Evolutionary conservation across 1,140 invertebrate genomes (phyloP), one percentile per base, ranked within the genome.

Genomic region (Drosophila santomea): DNA sequence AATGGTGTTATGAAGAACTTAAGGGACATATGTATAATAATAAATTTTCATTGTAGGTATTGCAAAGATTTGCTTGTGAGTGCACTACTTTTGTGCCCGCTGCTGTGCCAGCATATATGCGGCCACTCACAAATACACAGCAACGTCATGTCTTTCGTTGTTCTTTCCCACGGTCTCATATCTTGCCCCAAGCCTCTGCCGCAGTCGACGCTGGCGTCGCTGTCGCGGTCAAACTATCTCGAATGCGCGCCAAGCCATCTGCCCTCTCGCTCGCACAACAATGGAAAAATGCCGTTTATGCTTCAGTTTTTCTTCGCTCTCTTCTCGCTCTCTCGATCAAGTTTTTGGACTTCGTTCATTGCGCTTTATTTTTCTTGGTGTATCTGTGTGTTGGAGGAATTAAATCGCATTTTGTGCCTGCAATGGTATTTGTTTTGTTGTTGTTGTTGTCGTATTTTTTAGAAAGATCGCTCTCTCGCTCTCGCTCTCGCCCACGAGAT

Each of bases 111-210:
- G 41, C 45, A 74, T 56, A 39, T 50, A 54, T 66, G 20, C 74
- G 51, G 47, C 23, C 47, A 47, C 23, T 43, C 35, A 23, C 32
- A 35, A 39, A 36, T 7, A 59, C 36, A 88, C 54, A 83, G 73
- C 58, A 82, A 89, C 76, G 84, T 89, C 76, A 89, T 86, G 83
- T 90, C 85, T 91, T 91, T 91, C 75, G 86, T 84, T 91, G 88
- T 91, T 92, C 90, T 91, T 92, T 92, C 91, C 91, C 91, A 92
- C 91, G 91, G 91, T 92, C 88, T 92, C 90, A 92, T 92, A 92
- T 92, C 91, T 92, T 84, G 85, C 90, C 86, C 51, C 61, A 66
- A 66, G 38, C 61, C 60, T 68, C 45, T 8, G 57, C 15, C 51
- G 35, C n/a, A 4, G 32, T 20, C 28, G 50, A 11, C 12, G 17